Evolutionary conservation across 2,797 vertebrate species (phyloP).

Genomic region (Notoglanidium macrostoma): DNA sequence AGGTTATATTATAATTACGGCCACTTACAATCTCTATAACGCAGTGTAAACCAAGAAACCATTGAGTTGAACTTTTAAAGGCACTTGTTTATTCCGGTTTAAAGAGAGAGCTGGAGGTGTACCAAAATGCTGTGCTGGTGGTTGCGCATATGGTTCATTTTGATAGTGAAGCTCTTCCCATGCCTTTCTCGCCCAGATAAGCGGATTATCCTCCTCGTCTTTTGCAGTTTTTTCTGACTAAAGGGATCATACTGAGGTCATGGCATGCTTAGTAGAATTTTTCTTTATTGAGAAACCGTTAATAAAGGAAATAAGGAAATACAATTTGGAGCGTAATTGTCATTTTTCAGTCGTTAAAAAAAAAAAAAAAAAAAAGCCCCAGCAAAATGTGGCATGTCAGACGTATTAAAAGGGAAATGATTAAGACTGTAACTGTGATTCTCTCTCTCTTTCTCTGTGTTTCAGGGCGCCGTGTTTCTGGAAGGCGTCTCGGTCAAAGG

Average conservation of each 20-base stretch:
- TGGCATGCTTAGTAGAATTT: not conserved
- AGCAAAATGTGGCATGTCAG: no score
- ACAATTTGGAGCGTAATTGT: not conserved
- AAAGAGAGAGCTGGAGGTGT: not conserved
- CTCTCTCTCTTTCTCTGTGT: not conserved
- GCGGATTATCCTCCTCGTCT: slow-evolving; percentile 19
- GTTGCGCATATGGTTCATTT: not conserved
- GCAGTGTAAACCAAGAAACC: not conserved
- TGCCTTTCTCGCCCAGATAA: slow-evolving; percentile 7
- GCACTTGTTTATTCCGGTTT: not conserved
- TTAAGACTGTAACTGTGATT: not conserved
- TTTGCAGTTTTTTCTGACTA: slow-evolving; percentile 3
- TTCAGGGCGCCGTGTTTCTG: slow-evolving; percentile 91
- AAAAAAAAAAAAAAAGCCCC: not conserved
- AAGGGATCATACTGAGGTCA: slow-evolving; percentile 10
- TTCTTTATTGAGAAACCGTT: not conserved
- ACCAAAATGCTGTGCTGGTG: not conserved
- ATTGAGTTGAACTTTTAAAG: not conserved
- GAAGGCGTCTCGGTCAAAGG: slow-evolving; percentile 91
- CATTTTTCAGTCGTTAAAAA: not conserved
- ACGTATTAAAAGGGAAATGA: not conserved
- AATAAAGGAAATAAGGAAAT: not conserved
- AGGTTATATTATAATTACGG: no score
- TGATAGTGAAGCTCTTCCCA: not conserved
- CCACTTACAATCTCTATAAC: not conserved